These are phyloP conservation scores for Rousettus leschenaultii DNA, from an alignment of 2,113 vertebrate species.

Conservation along the genomic window DNA sequence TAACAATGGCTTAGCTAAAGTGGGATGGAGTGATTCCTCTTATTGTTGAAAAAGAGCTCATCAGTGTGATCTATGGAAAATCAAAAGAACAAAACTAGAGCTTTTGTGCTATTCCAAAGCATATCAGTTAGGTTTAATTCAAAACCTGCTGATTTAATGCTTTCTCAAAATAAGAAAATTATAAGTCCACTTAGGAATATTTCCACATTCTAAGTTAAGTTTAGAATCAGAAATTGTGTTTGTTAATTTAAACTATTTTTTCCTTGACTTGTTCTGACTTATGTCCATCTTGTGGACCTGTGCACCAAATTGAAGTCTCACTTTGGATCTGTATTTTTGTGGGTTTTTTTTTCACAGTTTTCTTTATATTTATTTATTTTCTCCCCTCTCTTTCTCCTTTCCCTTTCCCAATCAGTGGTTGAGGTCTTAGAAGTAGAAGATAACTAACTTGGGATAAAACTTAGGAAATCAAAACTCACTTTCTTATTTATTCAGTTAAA, in stretches of 20 bases:
- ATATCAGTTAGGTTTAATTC: neutral
- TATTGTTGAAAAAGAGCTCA: neutral
- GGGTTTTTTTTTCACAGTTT: neutral
- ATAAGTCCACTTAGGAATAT: neutral
- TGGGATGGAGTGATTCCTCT: neutral
- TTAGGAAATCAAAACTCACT: neutral
- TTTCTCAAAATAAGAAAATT: conserved; percentile 33
- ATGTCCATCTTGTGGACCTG: neutral
- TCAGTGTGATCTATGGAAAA: neutral
- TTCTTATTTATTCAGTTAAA: neutral
- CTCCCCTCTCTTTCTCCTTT: neutral
- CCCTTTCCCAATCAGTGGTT: neutral
- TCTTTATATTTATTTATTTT: neutral
- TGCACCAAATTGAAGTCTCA: neutral
- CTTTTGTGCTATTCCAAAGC: neutral
- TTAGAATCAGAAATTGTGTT: neutral
- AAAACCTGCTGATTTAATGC: neutral
- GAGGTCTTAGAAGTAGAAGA: neutral
- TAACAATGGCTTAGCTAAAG: neutral
- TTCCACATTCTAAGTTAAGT: neutral
- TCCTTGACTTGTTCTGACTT: neutral
- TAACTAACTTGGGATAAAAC: neutral
- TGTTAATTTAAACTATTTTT: neutral
- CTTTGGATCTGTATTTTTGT: neutral
- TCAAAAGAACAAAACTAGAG: neutral